A percentile compares a stretch with the other conserved stretches of the same genome.
Conservation (phyloP, 2,797 vertebrate species). For the Crotalus adamanteus region DNA sequence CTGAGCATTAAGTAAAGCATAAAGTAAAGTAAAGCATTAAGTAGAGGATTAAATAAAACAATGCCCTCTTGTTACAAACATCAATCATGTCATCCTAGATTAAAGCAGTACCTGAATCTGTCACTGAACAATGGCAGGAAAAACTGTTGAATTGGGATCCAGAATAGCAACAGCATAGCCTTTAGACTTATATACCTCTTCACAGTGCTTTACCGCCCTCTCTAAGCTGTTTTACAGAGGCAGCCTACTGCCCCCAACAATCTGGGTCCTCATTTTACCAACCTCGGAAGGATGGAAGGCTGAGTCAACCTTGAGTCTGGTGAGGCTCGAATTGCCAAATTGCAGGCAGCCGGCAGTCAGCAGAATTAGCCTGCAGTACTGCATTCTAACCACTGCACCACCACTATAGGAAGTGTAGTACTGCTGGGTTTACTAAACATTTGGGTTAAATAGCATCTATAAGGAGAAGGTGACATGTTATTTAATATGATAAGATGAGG, state of each 20-base stretch:
- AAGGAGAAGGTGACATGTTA: background rate
- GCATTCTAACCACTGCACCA: too few species aligned
- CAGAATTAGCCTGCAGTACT: too few species aligned
- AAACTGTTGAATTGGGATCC: background rate
- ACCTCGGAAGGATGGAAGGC: too few species aligned
- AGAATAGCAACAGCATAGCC: background rate
- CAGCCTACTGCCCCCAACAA: too few species aligned
- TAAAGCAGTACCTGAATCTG: background rate
- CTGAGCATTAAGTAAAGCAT: background rate
- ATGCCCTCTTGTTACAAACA: background rate
- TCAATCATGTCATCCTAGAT: background rate
- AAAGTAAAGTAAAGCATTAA: too few species aligned
- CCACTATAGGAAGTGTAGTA: background rate
- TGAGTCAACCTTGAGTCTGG: too few species aligned
- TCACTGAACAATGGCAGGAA: background rate
- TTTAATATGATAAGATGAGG: background rate
- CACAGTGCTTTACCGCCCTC: too few species aligned
- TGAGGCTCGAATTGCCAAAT: too few species aligned
- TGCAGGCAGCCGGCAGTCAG: too few species aligned
- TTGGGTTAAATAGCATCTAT: background rate
- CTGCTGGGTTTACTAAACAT: background rate
- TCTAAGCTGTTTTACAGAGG: too few species aligned
- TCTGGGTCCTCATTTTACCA: too few species aligned
- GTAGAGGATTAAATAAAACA: background rate
- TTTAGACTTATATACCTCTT: too few species aligned